A percentile compares a stretch with the other conserved stretches of the same genome.
Evolutionary conservation across 2,113 vertebrate genomes (phyloP).

Genomic region (Ailuropoda melanoleuca): DNA sequence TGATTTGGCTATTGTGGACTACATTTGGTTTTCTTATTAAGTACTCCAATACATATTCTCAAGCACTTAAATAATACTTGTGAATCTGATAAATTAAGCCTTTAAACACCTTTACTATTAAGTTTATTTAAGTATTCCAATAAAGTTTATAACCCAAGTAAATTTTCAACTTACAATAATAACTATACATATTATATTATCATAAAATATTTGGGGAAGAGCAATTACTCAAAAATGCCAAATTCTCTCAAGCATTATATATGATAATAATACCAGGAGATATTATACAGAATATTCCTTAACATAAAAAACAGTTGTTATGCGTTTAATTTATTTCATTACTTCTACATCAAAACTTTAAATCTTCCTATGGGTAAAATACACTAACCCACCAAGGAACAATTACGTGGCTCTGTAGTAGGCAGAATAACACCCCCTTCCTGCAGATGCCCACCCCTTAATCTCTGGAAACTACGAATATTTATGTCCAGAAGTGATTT

Average conservation of each 20-base stretch:
- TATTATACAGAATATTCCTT: neutral
- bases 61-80: conserved; percentile 57
- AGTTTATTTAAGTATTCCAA: conserved; percentile 21
- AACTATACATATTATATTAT: conserved; percentile 14
- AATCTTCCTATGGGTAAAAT: neutral
- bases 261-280: neutral
- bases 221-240: neutral
- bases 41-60: conserved; percentile 50
- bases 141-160: conserved; percentile 35
- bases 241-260: neutral
- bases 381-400: neutral
- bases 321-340: neutral
- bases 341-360: neutral
- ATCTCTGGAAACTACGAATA: neutral
- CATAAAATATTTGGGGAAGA: conserved; percentile 23
- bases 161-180: conserved; percentile 39
- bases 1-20: too few relatives aligned
- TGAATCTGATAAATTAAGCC: conserved; percentile 59
- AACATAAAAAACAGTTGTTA: neutral
- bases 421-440: neutral
- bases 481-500: neutral
- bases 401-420: neutral
- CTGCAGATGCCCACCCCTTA: neutral
- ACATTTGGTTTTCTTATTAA: conserved; percentile 45
- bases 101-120: conserved; percentile 62